Percentiles rank a stretch among this genome's conserved stretches.
Evolutionary conservation across 2,113 vertebrate genomes (phyloP).

Genomic region (Phalacrocorax brasilianus): DNA sequence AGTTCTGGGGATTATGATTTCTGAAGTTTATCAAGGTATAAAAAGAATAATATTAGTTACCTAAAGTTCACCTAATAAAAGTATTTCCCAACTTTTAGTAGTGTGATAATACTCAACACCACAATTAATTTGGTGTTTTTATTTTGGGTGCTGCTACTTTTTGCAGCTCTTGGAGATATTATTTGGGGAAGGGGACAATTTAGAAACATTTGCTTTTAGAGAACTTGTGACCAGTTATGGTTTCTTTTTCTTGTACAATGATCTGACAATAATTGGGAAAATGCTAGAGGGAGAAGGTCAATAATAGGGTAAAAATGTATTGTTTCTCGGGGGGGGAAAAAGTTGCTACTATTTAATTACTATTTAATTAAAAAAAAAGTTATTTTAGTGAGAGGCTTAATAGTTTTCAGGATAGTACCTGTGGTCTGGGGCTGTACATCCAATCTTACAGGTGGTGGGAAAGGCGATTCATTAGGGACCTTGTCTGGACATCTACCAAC

Average conservation of each 20-base stretch:
- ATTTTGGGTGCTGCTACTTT: not conserved
- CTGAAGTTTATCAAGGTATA: not conserved
- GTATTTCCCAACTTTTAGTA: not conserved
- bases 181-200: not conserved
- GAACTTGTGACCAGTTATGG: not conserved
- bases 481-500: not conserved
- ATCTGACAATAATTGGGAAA: not conserved
- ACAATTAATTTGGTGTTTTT: not conserved
- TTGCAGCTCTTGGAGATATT: not conserved
- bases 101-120: not conserved
- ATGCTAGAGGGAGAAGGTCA: not conserved
- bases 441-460: not conserved
- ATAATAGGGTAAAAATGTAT: not conserved
- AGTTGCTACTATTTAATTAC: not conserved
- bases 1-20: not conserved
- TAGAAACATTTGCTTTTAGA: not conserved
- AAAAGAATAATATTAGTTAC: not conserved
- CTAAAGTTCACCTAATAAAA: not conserved
- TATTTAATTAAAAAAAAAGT: not conserved
- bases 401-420: not conserved
- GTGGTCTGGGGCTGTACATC: rapidly evolving
- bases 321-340: not conserved
- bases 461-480: not conserved
- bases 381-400: not conserved
- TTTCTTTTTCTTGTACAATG: not conserved